Base-by-base conservation (phyloP, 35 echinoderm and acorn worm species). In the Ophiothrix spiculata region DNA sequence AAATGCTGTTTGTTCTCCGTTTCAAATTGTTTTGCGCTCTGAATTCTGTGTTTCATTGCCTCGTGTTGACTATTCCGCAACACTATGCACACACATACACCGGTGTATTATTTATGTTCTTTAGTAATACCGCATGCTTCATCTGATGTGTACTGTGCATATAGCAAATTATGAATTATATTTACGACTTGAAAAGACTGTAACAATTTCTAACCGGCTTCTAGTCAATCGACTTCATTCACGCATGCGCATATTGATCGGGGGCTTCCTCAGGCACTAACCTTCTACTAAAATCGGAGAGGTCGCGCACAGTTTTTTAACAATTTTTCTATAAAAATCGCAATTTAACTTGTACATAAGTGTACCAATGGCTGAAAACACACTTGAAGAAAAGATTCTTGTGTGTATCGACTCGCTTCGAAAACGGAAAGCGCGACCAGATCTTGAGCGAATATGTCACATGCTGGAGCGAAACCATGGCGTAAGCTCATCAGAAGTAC, bases 381-480 rank as follows among this genome's bases (percentile, higher is more conserved):
- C 86, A 45, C 80, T 87, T 83, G 86, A 91, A 36, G 83, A 89
- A 75, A 75, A 49, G 25, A 94, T 99, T 36, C 83, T 99, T 1
- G 96, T 94, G 39, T 81, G 89, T 21, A 99, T 99, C 21, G 96
- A 99, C 90, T 93, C 96, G 46, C 85, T 99, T 32, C 88, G 96
- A 29, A 76, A 80, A 32, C 91, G 96, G 4, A 99, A 99, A 89
- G 96, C 96, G 42, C 91, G 96, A 76, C 96, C 96, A 56, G 96
- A 94, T 79, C 89, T 93, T 56, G 96, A 99, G 89, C 91, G 96
- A 94, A 99, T 99, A 81, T 99, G 86, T 80, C 96, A 99, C 92
- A 99, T 99, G 96, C 86, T 99, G 14, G 39, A 99, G 77, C 88
- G 96, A 31, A 91, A 91, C 89, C 80, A 89, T 90, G 96, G 96